Evolutionary conservation across 2,113 vertebrate genomes (phyloP), one percentile per base, ranked within the genome.

Genomic region (Prionailurus bengalensis): DNA sequence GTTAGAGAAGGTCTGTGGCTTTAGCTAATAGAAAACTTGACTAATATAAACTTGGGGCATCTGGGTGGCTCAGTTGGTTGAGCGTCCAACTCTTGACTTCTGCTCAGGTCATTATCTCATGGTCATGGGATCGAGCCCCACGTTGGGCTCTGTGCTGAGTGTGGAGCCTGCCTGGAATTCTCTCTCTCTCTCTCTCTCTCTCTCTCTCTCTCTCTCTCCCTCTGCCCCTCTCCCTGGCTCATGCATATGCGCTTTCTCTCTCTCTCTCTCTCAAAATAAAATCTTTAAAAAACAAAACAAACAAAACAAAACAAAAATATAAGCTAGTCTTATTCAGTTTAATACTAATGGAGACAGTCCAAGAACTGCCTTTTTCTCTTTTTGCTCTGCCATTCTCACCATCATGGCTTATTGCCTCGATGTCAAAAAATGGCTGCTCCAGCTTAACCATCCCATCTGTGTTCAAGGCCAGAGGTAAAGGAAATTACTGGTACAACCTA

Each of bases 21-120:
- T 97, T 65, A 74, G 42, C 55, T 39, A 81, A 84, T 39, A 81
- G 36, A 95, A 86, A 71, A 36, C 5, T 87, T 81, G 33, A 61
- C 55, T 19, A 55, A 71, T 19, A 80, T 27, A 86, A 39, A n/a
- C 19, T 74, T 79, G 58, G 21, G 58, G 21, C 58, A 25, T 25
- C 21, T 23, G 21, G 21, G 17, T 61, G 21, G 58, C 21, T 23
- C 58, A 61, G 58, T 61, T 25, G 58, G 58, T 23, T 61, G 21
- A 23, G 58, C 3, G 2, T 61, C 58, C 21, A 61, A 8, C 21
- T 61, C 58, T 61, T 61, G 58, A 61, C 58, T 58, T 23, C 58
- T 61, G 58, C 58, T 61, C 58, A 61, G 58, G 19, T 61, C 58
- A 61, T 8, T 19, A 61, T 23, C 58, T 61, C 58, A 21, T 61